Evolutionary conservation across 2,113 vertebrate species (phyloP).

Genomic region (Pterocles burchelli): DNA sequence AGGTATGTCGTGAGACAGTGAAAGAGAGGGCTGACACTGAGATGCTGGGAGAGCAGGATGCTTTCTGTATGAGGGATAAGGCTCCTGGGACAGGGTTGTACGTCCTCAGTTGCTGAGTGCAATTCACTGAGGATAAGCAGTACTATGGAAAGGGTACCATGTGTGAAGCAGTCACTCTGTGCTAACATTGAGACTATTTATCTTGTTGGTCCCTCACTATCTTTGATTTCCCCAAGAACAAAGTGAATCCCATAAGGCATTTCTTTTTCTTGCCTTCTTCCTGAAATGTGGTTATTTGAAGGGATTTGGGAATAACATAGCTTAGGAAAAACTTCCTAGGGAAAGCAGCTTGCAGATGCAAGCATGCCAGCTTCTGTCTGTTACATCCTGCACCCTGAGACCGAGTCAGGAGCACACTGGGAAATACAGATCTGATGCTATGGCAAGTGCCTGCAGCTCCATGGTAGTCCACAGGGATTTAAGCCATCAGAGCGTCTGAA

Average conservation of each 20-base stretch:
- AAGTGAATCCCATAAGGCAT: background rate
- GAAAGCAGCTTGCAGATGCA: background rate
- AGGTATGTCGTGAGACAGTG: fast-evolving
- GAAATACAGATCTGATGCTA: background rate
- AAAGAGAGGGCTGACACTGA: background rate
- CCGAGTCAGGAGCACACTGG: background rate
- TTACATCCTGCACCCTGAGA: background rate
- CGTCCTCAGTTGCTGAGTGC: background rate
- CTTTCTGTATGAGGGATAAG: background rate
- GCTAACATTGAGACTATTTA: background rate
- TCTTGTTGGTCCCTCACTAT: background rate
- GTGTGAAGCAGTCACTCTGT: fast-evolving
- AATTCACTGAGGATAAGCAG: background rate
- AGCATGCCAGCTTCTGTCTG: background rate
- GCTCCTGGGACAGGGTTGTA: background rate
- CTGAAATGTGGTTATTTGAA: background rate
- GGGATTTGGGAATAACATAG: background rate
- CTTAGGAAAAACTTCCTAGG: background rate
- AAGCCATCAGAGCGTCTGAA: background rate
- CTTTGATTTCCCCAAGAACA: constrained; percentile 2
- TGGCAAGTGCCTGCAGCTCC: background rate
- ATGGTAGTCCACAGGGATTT: background rate
- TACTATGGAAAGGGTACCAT: background rate
- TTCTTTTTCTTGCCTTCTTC: background rate
- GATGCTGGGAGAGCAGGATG: background rate